Conservation (phyloP, 1,140 invertebrate genomes). For the Trigoniulus corallinus region DNA sequence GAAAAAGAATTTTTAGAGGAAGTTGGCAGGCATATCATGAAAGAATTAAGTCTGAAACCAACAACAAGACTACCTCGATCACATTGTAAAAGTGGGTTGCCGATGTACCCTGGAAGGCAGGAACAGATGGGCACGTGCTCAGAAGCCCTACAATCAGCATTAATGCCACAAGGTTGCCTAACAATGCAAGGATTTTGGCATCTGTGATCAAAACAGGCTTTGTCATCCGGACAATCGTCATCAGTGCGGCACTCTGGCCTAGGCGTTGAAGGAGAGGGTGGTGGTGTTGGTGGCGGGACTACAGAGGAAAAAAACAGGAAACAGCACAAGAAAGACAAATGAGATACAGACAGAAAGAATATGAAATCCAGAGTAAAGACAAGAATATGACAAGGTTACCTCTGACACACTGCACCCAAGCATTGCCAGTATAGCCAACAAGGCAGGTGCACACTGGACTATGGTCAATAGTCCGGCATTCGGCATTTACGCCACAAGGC, state of each 20-base stretch:
- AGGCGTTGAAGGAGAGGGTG: background rate
- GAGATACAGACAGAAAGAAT: too few species aligned
- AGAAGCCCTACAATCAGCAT: constrained; percentile 47
- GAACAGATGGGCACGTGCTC: constrained; percentile 71
- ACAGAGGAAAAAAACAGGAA: too few species aligned
- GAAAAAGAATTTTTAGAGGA: too few species aligned
- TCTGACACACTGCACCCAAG: too few species aligned
- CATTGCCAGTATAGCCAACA: too few species aligned
- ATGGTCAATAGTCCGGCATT: too few species aligned
- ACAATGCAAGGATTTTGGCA: constrained; percentile 30
- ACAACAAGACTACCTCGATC: constrained; percentile 12
- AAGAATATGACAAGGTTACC: too few species aligned
- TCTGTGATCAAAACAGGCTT: constrained; percentile 45
- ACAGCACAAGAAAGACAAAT: too few species aligned
- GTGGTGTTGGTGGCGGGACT: background rate
- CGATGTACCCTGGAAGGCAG: constrained; percentile 58
- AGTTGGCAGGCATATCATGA: constrained; percentile 3
- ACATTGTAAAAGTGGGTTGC: constrained; percentile 53
- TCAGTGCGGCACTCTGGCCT: constrained; percentile 49
- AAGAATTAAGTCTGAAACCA: background rate
- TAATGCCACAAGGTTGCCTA: constrained; percentile 49
- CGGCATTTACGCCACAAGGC: too few species aligned
- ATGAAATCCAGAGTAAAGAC: too few species aligned
- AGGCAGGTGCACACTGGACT: too few species aligned
- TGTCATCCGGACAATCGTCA: constrained; percentile 48